phyloP scores from a whole-genome alignment of 2,113 vertebrate species.

The Hydrochoerus hydrochaeris region DNA sequence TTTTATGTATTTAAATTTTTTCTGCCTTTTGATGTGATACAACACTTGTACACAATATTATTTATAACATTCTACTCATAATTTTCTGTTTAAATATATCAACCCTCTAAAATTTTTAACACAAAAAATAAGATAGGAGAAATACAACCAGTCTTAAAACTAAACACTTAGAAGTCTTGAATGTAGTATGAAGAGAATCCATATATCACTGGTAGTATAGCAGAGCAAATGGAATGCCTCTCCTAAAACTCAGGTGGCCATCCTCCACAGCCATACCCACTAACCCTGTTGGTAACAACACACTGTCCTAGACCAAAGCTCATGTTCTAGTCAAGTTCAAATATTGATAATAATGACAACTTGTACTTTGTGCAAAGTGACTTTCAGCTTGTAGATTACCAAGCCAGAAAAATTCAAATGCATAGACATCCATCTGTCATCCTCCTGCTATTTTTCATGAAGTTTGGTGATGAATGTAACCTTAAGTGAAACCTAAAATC shows the following conservation, averaged over 20 bases:
- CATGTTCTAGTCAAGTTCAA: background rate
- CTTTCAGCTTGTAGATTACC: background rate
- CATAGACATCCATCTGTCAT: background rate
- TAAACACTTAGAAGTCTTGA: background rate
- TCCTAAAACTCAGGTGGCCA: background rate
- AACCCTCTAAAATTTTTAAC: background rate
- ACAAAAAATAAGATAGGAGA: background rate
- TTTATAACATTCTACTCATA: background rate
- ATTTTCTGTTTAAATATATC: background rate
- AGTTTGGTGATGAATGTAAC: background rate
- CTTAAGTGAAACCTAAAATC: background rate
- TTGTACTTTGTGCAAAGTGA: background rate
- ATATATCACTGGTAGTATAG: background rate
- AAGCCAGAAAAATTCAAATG: background rate
- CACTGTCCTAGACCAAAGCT: background rate
- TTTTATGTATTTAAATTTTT: background rate
- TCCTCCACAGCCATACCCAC: background rate
- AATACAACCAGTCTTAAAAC: background rate
- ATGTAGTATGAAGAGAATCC: background rate
- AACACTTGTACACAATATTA: background rate
- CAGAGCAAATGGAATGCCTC: background rate
- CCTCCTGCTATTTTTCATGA: background rate
- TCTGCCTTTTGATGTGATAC: background rate
- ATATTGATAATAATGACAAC: constrained; percentile 5
- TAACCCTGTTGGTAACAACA: background rate